phyloP scores from a whole-genome alignment of 2,888 invertebrate species.

The Nineta flava region DNA sequence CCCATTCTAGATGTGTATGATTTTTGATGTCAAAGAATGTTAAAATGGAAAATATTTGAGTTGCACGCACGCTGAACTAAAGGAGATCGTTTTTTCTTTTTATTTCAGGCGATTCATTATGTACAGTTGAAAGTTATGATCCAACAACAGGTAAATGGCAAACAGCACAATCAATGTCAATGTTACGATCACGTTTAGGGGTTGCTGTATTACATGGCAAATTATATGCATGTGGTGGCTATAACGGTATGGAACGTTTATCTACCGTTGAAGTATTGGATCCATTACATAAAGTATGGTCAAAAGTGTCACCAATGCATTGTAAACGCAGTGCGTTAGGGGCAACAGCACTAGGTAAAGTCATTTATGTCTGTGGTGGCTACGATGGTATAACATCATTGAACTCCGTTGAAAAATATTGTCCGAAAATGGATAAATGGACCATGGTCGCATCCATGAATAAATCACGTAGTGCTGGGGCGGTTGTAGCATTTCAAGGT shows the following conservation, averaged over 20 bases:
- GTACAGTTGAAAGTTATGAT: constrained; percentile 73
- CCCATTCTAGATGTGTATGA: too few species aligned
- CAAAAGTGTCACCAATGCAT: constrained; percentile 61
- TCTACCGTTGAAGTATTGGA: constrained; percentile 76
- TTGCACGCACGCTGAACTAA: too few species aligned
- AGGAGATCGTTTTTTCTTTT: too few species aligned
- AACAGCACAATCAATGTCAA: constrained; percentile 68
- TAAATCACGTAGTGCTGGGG: constrained; percentile 34
- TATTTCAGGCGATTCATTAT: constrained; percentile 52
- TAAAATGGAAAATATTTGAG: too few species aligned
- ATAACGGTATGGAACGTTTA: constrained; percentile 67
- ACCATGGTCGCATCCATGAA: constrained; percentile 55
- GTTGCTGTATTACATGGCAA: constrained; percentile 68
- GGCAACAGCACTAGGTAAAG: constrained; percentile 61
- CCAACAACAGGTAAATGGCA: constrained; percentile 54
- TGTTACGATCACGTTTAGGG: constrained; percentile 66
- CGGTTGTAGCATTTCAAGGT: constrained; percentile 28
- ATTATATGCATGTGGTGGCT: constrained; percentile 69
- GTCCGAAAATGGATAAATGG: constrained; percentile 58
- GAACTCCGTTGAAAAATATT: constrained; percentile 68
- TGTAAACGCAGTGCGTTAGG: constrained; percentile 69
- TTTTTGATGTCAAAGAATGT: too few species aligned
- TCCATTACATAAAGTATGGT: constrained; percentile 55
- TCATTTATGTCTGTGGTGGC: constrained; percentile 70
- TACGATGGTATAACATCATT: constrained; percentile 74